These are phyloP conservation scores for Synergus japonicus DNA, from an alignment of 2,888 invertebrate genomes.

Conservation along the genomic window DNA sequence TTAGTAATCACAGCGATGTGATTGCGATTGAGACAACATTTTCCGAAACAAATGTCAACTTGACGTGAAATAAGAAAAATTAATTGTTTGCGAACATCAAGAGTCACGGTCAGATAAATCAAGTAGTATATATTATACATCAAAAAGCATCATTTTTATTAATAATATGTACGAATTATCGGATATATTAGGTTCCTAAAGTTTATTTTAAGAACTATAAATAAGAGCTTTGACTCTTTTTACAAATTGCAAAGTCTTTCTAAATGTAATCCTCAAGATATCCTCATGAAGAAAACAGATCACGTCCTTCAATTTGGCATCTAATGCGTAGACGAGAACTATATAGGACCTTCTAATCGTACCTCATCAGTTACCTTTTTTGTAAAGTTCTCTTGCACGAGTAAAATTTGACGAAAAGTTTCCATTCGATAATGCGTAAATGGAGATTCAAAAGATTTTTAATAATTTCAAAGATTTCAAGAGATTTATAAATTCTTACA, in stretches of 20 bases:
- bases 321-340: neutral
- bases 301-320: neutral
- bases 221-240: neutral
- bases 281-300: neutral
- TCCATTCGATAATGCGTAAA: neutral
- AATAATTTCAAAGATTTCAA: too few species aligned
- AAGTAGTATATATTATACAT: neutral
- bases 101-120: conserved; percentile 43
- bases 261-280: neutral
- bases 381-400: neutral
- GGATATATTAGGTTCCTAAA: too few species aligned
- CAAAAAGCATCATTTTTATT: too few species aligned
- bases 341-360: neutral
- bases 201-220: too few species aligned
- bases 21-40: conserved; percentile 2
- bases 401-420: neutral
- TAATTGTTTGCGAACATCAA: neutral
- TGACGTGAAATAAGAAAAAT: conserved; percentile 29
- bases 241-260: neutral
- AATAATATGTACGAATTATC: neutral
- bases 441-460: too few species aligned
- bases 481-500: too few species aligned
- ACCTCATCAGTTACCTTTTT: neutral
- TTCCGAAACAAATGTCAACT: conserved; percentile 48
- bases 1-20: conserved; percentile 11